Percentiles rank a stretch among this genome's conserved stretches.
Evolutionary conservation across 2,113 vertebrate genomes (phyloP).

Genomic region (Chaenogobius annularis): DNA sequence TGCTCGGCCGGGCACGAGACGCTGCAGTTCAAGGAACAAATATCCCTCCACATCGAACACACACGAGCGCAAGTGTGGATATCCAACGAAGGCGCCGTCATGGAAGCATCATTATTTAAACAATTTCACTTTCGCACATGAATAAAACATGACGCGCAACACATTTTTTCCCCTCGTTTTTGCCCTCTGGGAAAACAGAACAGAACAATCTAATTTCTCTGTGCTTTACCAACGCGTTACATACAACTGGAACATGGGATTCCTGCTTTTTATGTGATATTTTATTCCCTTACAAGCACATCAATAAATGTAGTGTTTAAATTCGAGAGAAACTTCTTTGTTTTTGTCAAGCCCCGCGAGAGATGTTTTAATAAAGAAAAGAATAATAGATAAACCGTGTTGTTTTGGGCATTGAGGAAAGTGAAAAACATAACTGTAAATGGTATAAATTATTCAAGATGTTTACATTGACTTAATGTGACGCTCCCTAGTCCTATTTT

Average conservation of each 20-base stretch:
- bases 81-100: constrained; percentile 1
- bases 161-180: neutral
- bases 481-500: neutral
- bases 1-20: constrained; percentile 36
- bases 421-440: neutral
- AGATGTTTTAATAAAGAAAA: neutral
- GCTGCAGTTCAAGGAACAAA: constrained; percentile 33
- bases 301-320: neutral
- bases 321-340: neutral
- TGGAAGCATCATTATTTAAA: constrained; percentile 30
- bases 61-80: constrained; percentile 13
- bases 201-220: constrained; percentile 23
- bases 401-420: constrained; percentile 8
- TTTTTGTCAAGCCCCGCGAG: neutral
- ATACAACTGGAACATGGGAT: neutral
- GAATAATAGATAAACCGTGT: neutral
- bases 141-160: constrained; percentile 45
- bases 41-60: neutral
- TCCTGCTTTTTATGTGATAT: neutral
- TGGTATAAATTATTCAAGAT: constrained; percentile 19
- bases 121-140: constrained; percentile 30
- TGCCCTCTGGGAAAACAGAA: constrained; percentile 13
- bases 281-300: constrained; percentile 17
- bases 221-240: neutral
- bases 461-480: constrained; percentile 8